Base-by-base conservation (phyloP, 2,888 invertebrate genomes). In the Morinoia aosen region DNA sequence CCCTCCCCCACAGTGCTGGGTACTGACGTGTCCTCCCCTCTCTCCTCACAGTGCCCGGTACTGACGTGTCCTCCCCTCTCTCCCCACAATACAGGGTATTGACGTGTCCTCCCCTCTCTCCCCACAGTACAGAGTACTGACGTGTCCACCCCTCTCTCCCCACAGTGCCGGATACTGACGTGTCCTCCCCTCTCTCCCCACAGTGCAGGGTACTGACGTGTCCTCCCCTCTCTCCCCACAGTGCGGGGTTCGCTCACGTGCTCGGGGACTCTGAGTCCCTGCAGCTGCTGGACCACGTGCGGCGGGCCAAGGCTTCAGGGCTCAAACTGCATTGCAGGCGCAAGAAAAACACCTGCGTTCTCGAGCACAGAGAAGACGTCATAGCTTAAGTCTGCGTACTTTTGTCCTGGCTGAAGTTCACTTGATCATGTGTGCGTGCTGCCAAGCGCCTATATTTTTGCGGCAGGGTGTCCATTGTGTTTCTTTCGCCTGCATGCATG, bases 211-310 rank as follows among this genome's bases (percentile, higher is more conserved):
- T 91, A 61, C 61, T 61, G 61, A 76, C 76, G 76, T 76, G 76
- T 76, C 76, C 93, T 93, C 93, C 93, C n/a, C 25, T 57, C 57
- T 93, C 93, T 93, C 93, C 93, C 93, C 57, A 57, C 93, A 93
- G 93, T 57, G 93, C 93, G 7, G 93, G 93, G 93, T 93, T 93
- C 93, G 93, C 93, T 57, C 93, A 93, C n/a, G 93, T 93, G 56
- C 93, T 93, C 93, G 93, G 93, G 57, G 93, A 93, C 57, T 8
- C 93, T 39, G 57, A 58, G 11, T 93, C 93, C 57, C 93, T 93
- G 93, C 93, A 93, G 93, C 93, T 93, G 19, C 57, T 93, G 57
- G 93, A 93, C 57, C 48, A 93, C 0, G 93, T 93, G 57, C 56
- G 93, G 58, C 25, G n/a, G n/a, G 93, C 48, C 93, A 90, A 90